Conservation (phyloP, 2,797 vertebrate species). For the Microchirus variegatus region DNA sequence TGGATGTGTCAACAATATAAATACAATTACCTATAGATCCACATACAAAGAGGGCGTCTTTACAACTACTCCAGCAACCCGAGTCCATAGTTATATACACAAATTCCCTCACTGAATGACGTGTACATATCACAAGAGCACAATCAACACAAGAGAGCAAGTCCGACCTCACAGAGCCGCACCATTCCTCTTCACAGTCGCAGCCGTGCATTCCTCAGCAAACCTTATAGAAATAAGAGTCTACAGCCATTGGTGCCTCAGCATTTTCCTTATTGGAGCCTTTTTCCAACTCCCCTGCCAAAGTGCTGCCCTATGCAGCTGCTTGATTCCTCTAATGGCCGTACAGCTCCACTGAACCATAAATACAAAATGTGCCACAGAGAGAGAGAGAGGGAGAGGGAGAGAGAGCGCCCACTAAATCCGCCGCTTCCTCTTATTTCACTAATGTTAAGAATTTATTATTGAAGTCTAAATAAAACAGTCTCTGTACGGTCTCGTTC, state of each 20-base stretch:
- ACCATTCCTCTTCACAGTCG: background rate
- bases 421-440: background rate
- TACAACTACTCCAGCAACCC: too few species aligned
- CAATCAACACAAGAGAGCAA: background rate
- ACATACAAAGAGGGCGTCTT: too few species aligned
- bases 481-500: too few species aligned
- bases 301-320: background rate
- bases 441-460: background rate
- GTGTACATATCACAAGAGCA: background rate
- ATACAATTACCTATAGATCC: too few species aligned
- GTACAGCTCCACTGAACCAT: background rate
- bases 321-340: background rate
- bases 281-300: background rate
- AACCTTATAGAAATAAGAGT: background rate
- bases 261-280: background rate
- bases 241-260: background rate
- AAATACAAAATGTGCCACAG: slow-evolving; percentile 4
- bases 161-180: background rate
- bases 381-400: background rate
- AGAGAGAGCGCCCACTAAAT: slow-evolving; percentile 1
- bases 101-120: background rate
- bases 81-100: too few species aligned
- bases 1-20: too few species aligned
- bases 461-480: too few species aligned
- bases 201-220: background rate